These are phyloP conservation scores for Caenorhabditis sp. DNA, from an alignment of 2,888 invertebrate species.

Conservation along the genomic window DNA sequence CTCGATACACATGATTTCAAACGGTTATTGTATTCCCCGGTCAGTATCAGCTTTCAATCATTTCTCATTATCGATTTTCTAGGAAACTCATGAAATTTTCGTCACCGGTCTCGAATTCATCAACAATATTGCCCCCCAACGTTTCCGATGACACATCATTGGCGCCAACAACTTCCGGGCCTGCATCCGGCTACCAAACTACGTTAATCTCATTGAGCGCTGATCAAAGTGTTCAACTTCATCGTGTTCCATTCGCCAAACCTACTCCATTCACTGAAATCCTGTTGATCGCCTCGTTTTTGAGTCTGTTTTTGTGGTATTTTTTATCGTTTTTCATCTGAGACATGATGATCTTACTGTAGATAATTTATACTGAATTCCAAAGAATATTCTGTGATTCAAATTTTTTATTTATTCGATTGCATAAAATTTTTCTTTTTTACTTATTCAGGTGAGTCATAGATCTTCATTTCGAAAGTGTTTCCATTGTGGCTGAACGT, in stretches of 20 bases:
- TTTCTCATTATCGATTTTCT: neutral
- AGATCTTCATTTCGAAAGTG: too few species aligned
- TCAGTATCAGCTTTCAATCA: neutral
- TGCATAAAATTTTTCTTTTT: neutral
- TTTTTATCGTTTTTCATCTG: slow-evolving; percentile 23
- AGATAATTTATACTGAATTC: too few species aligned
- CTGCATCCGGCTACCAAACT: slow-evolving; percentile 50
- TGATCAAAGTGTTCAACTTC: slow-evolving; percentile 66
- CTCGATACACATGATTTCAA: slow-evolving; percentile 52
- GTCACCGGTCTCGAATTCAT: slow-evolving; percentile 94
- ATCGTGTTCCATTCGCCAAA: slow-evolving; percentile 40
- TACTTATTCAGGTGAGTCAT: neutral
- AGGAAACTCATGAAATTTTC: slow-evolving; percentile 84
- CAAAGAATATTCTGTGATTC: neutral
- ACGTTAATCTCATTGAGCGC: slow-evolving; percentile 65
- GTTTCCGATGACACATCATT: slow-evolving; percentile 10
- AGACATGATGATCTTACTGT: neutral
- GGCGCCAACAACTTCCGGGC: slow-evolving; percentile 43
- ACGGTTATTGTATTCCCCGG: slow-evolving; percentile 31
- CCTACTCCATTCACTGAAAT: slow-evolving; percentile 37
- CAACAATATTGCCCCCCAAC: slow-evolving; percentile 38
- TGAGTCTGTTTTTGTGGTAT: slow-evolving; percentile 35
- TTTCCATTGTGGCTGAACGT: too few species aligned
- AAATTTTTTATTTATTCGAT: too few species aligned
- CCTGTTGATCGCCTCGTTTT: slow-evolving; percentile 36